A percentile compares a stretch with the other conserved stretches of the same genome.
These are phyloP conservation scores for Silvanus unidentatus DNA, from an alignment of 2,888 invertebrate genomes.

Conservation along the genomic window DNA sequence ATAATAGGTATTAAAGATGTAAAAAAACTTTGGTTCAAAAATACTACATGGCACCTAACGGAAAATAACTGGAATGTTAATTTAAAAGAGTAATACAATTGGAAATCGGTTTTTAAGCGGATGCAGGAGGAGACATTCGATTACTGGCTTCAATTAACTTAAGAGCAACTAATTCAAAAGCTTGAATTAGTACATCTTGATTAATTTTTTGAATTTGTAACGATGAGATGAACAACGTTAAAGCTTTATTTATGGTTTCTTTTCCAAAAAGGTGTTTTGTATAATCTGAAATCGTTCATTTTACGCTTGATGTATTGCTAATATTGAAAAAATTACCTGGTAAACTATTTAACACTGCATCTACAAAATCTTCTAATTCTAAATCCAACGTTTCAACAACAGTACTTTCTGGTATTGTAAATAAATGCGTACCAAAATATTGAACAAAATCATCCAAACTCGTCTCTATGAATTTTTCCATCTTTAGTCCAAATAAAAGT, in stretches of 20 bases:
- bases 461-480: slow-evolving; percentile 35
- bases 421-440: slow-evolving; percentile 25
- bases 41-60: no score
- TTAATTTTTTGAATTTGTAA: slow-evolving; percentile 47
- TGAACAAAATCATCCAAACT: slow-evolving; percentile 30
- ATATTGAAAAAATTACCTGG: slow-evolving; percentile 32
- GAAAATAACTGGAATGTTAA: no score
- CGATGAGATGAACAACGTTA: slow-evolving; percentile 44
- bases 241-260: slow-evolving; percentile 35
- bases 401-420: slow-evolving; percentile 27
- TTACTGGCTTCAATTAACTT: slow-evolving; percentile 33
- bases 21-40: no score
- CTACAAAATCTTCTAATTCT: slow-evolving; percentile 35
- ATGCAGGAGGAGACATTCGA: slow-evolving; percentile 27
- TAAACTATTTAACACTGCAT: slow-evolving; percentile 28
- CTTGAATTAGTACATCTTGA: slow-evolving; percentile 47
- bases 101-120: slow-evolving; percentile 18
- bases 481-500: slow-evolving; percentile 43
- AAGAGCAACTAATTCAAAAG: slow-evolving; percentile 43
- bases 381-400: slow-evolving; percentile 30
- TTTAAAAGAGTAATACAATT: no score
- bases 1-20: no score
- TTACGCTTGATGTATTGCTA: slow-evolving; percentile 6
- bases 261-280: slow-evolving; percentile 42
- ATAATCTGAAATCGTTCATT: slow-evolving; percentile 29